Evolutionary conservation across 2,797 vertebrate species (phyloP), one percentile per base, ranked within the genome.

Genomic region (Schizopygopsis pylzovi): DNA sequence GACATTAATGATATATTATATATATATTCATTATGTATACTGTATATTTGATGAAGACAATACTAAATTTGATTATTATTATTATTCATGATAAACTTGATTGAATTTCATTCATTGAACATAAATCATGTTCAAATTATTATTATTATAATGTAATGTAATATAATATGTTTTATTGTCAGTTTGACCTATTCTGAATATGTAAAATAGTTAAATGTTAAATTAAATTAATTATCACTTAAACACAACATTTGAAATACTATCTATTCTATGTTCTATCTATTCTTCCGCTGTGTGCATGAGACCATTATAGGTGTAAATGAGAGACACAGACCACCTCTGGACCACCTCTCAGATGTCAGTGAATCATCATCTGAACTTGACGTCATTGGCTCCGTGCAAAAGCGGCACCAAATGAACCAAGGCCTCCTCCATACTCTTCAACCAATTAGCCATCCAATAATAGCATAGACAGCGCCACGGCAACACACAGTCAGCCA

Each of bases 391-490:
- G 79, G 63, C n/a, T 41, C 47, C 4, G 16, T 20, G 15, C 39
- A 37, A 56, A n/a, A 72, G 37, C 37, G 18, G 4, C 13, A 37
- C 39, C 70, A 45, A 81, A 54, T 86, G 85, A 82, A 22, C 41
- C 39, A 79, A 61, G 25, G 20, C 71, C 79, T 82, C 82, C 78
- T 85, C 59, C 49, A 37, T 43, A 33, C 54, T 80, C 54, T 82
- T 85, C 63, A 81, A 67, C 79, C 71, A 86, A 87, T 90, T 88
- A 88, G 65, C 28, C 61, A 72, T 65, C 86, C 86, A 86, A 72
- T 86, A 84, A 88, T 87, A 84, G 72, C 85, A 45, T 20, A 80
- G 47, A 78, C 59, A 85, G 70, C 37, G 15, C 78, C 81, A 87
- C 63, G 28, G 84, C 65, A 85, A 84, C 81, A 37, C 39, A 37